Percentiles rank a stretch among this genome's conserved stretches.
These are phyloP conservation scores for Nasonia oneida DNA, from an alignment of 2,888 invertebrate genomes.

Conservation along the genomic window DNA sequence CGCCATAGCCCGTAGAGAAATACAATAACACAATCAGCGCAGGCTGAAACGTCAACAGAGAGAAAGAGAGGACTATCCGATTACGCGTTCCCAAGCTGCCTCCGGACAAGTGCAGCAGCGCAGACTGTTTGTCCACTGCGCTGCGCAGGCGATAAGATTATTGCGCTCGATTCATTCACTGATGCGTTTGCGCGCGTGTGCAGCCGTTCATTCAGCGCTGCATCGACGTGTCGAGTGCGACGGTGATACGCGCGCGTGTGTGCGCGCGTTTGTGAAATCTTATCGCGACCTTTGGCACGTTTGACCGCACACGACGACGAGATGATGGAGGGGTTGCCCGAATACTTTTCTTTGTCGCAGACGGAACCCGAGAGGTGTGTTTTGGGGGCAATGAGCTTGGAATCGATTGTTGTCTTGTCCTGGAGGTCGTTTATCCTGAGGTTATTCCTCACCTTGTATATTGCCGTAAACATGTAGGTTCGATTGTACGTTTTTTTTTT, in stretches of 20 bases:
- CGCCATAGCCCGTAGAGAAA: not conserved
- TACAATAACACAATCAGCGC: slow-evolving; percentile 24
- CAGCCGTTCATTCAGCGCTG: not conserved
- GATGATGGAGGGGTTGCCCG: not conserved
- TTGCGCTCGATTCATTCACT: slow-evolving; percentile 45
- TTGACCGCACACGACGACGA: slow-evolving; percentile 19
- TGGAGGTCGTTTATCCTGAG: not conserved
- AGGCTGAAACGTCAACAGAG: slow-evolving; percentile 41
- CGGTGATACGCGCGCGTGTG: not conserved
- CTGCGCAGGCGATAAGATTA: slow-evolving; percentile 52
- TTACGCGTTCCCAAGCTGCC: slow-evolving; percentile 50
- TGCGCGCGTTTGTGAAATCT: not conserved
- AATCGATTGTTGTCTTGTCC: not conserved
- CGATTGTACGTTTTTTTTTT: too few species aligned
- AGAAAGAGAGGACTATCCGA: slow-evolving; percentile 25
- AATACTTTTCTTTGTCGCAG: slow-evolving; percentile 9
- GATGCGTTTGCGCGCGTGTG: not conserved
- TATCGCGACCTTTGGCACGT: slow-evolving; percentile 41
- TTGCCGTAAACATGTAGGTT: too few species aligned
- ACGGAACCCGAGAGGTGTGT: not conserved
- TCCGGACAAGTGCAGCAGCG: slow-evolving; percentile 12
- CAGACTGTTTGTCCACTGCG: slow-evolving; percentile 48
- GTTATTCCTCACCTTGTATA: not conserved
- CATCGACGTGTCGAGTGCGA: slow-evolving; percentile 8
- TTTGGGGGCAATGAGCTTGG: not conserved